Evolutionary conservation across 1,140 invertebrate genomes (phyloP).

Genomic region (Monomorium pharaonis): DNA sequence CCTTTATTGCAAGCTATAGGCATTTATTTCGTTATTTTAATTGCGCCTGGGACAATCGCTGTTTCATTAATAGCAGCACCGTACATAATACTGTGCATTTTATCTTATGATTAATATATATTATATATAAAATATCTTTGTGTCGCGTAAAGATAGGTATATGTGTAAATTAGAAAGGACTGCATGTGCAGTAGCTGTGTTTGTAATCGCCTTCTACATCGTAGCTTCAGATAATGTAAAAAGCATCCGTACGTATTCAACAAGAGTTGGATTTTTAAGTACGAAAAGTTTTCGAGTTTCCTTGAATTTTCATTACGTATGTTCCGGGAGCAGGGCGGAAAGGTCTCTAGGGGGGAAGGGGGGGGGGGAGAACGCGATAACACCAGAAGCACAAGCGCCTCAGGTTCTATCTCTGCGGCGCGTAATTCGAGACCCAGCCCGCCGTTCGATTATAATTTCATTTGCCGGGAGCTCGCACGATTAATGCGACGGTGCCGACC

Average conservation of each 20-base stretch:
- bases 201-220: not conserved
- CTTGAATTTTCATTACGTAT: constrained; percentile 55
- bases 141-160: not conserved
- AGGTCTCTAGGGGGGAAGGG: constrained; percentile 23
- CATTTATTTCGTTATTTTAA: not conserved
- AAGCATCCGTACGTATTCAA: not conserved
- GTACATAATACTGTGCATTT: not conserved
- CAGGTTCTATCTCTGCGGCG: constrained; percentile 45
- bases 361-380: constrained; percentile 15
- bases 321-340: constrained; percentile 19
- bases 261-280: constrained; percentile 22
- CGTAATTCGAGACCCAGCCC: constrained; percentile 21
- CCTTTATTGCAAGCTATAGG: not conserved
- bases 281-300: constrained; percentile 48
- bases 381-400: constrained; percentile 43
- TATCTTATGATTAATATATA: not conserved
- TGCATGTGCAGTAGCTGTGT: not conserved
- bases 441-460: constrained; percentile 64
- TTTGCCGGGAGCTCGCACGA: constrained; percentile 51
- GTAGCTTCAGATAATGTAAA: not conserved
- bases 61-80: not conserved
- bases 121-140: not conserved
- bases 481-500: constrained; percentile 45
- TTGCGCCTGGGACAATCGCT: not conserved
- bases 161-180: not conserved